Percentiles rank a stretch among this genome's conserved stretches.
phyloP scores from a whole-genome alignment of 30 jellyfish, hydroid and myxozoan species.

The Pseudorhiza aurosa region DNA sequence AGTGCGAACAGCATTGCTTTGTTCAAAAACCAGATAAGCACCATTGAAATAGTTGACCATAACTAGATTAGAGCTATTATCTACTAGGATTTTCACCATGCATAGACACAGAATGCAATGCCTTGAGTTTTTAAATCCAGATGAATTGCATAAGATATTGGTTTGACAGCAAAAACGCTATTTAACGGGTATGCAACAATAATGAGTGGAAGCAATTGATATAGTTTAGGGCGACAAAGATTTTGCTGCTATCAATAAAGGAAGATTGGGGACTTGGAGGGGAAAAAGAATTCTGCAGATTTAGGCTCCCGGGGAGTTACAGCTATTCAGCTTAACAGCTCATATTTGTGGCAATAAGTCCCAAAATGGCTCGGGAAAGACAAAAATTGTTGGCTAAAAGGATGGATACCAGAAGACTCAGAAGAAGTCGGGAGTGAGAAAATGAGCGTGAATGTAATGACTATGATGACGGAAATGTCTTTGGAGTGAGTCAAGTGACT shows the following conservation, averaged over 20 bases:
- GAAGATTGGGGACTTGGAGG: slow-evolving; percentile 60
- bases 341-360: too few species aligned
- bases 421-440: too few species aligned
- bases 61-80: slow-evolving; percentile 32
- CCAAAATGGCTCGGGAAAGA: too few species aligned
- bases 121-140: neutral
- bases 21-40: slow-evolving; percentile 52
- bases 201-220: slow-evolving; percentile 26
- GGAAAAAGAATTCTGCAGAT: slow-evolving; percentile 55
- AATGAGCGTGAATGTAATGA: too few species aligned
- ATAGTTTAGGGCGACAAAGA: slow-evolving; percentile 20
- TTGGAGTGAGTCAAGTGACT: neutral
- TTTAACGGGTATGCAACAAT: slow-evolving; percentile 11
- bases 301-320: slow-evolving; percentile 35
- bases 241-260: too few species aligned
- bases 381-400: too few species aligned
- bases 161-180: slow-evolving; percentile 17
- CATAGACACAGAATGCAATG: slow-evolving; percentile 7
- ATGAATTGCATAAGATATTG: slow-evolving; percentile 12
- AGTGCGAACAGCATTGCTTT: slow-evolving; percentile 2
- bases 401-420: too few species aligned
- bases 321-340: too few species aligned
- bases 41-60: slow-evolving; percentile 30
- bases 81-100: slow-evolving; percentile 22
- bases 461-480: too few species aligned